phyloP scores from a whole-genome alignment of 2,888 invertebrate species.

The Conistra vaccinii region DNA sequence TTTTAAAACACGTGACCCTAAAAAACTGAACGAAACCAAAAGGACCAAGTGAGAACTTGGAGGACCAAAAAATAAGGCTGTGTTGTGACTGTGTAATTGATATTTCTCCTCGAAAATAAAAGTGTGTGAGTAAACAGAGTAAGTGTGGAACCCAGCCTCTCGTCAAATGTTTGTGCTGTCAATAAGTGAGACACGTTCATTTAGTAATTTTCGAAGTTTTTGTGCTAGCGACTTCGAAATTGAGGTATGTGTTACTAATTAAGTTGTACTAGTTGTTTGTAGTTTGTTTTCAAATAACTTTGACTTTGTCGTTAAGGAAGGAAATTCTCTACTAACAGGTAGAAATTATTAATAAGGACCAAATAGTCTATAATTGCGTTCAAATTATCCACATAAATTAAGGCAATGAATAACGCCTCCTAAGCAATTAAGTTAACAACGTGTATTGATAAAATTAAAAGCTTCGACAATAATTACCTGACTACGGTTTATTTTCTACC shows the following conservation, averaged over 20 bases:
- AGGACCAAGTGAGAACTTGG: slow-evolving; percentile 11
- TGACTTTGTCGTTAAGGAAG: not conserved
- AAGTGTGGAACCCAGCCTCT: slow-evolving; percentile 56
- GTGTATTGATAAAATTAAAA: slow-evolving; percentile 39
- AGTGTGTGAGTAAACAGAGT: slow-evolving; percentile 69
- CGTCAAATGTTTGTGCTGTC: slow-evolving; percentile 84
- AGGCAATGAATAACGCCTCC: slow-evolving; percentile 25
- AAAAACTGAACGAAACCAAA: not conserved
- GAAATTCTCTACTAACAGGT: not conserved
- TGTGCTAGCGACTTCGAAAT: slow-evolving; percentile 57
- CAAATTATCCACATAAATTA: slow-evolving; percentile 24
- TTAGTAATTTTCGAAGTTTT: slow-evolving; percentile 69
- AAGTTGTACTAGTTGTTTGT: slow-evolving; percentile 14
- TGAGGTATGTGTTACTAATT: slow-evolving; percentile 71
- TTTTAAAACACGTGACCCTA: not conserved
- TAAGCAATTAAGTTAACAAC: slow-evolving; percentile 35
- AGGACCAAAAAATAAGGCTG: slow-evolving; percentile 45
- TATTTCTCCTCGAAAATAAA: slow-evolving; percentile 59
- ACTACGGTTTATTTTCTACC: not conserved
- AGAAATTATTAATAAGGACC: slow-evolving; percentile 22
- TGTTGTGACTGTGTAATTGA: slow-evolving; percentile 68
- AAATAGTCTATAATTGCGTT: slow-evolving; percentile 13
- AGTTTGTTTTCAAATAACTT: slow-evolving; percentile 16
- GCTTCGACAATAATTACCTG: slow-evolving; percentile 37
- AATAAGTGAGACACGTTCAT: slow-evolving; percentile 78